These are phyloP conservation scores for Phyto melanocephala DNA, from an alignment of 2,888 invertebrate species.

Conservation along the genomic window DNA sequence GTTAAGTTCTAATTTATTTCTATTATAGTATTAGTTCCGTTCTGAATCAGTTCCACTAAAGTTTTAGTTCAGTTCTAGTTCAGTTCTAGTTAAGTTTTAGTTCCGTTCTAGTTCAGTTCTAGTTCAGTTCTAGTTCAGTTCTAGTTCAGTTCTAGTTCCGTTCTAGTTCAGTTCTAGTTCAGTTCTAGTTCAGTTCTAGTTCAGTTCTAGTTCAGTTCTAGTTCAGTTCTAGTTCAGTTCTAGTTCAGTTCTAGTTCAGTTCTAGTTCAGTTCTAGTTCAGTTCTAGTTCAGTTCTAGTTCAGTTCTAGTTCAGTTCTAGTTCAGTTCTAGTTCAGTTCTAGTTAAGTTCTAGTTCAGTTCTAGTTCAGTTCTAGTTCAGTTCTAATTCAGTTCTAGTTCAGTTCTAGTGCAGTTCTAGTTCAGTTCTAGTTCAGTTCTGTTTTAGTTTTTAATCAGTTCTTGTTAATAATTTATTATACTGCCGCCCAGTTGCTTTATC, in stretches of 20 bases:
- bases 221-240: not conserved
- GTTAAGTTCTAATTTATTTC: not conserved
- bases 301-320: not conserved
- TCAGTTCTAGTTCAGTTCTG: too few species aligned
- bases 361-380: not conserved
- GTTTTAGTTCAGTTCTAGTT: not conserved
- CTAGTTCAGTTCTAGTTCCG: not conserved
- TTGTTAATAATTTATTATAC: too few species aligned
- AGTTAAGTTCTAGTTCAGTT: not conserved
- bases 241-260: not conserved
- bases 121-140: not conserved
- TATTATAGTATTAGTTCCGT: not conserved
- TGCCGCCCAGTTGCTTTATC: too few species aligned
- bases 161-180: too few species aligned
- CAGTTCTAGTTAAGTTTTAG: not conserved
- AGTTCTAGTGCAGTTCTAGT: too few species aligned
- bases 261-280: not conserved
- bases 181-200: not conserved
- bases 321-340: not conserved
- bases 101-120: not conserved
- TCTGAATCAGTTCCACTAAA: not conserved
- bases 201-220: not conserved
- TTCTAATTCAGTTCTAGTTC: too few species aligned
- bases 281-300: not conserved
- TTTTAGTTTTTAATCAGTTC: too few species aligned